Percentiles rank a stretch among this genome's conserved stretches.
Conservation (phyloP, 2,888 invertebrate species). For the Calephelis perditalis region DNA sequence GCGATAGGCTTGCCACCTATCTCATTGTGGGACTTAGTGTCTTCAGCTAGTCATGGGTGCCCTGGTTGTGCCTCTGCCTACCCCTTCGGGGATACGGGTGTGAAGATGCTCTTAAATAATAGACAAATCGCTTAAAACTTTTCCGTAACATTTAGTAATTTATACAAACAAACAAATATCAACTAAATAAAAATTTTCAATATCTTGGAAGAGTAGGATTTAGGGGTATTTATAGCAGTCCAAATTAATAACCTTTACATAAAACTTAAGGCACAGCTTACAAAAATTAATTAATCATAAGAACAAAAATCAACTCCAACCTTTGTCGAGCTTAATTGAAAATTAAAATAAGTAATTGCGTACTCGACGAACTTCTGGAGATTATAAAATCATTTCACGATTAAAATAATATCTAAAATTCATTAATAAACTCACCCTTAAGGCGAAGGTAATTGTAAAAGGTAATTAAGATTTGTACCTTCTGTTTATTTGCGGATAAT, state of each 20-base stretch:
- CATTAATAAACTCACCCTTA: background rate
- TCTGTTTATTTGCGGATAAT: background rate
- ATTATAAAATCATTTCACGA: constrained; percentile 10
- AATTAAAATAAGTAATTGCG: constrained; percentile 6
- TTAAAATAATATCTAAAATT: constrained; percentile 2
- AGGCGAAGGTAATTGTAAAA: background rate
- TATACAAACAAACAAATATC: too few relatives aligned
- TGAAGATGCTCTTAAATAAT: too few relatives aligned
- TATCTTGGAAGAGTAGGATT: too few relatives aligned
- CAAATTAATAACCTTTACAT: constrained; percentile 4
- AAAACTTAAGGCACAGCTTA: background rate
- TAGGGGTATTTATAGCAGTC: background rate
- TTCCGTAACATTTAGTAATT: too few relatives aligned
- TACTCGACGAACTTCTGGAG: background rate
- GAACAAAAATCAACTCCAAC: background rate
- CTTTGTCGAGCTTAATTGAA: background rate
- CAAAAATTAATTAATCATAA: constrained; percentile 5
- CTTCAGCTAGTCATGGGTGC: too few relatives aligned
- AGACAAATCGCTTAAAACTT: too few relatives aligned
- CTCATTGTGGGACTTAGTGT: too few relatives aligned
- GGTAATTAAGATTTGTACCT: background rate
- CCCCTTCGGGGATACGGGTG: too few relatives aligned
- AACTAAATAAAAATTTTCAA: too few relatives aligned
- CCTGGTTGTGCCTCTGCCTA: too few relatives aligned
- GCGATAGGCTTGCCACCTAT: too few relatives aligned